Evolutionary conservation across 2,797 vertebrate genomes (phyloP).

Genomic region (Xiphorhynchus erythropygius): DNA sequence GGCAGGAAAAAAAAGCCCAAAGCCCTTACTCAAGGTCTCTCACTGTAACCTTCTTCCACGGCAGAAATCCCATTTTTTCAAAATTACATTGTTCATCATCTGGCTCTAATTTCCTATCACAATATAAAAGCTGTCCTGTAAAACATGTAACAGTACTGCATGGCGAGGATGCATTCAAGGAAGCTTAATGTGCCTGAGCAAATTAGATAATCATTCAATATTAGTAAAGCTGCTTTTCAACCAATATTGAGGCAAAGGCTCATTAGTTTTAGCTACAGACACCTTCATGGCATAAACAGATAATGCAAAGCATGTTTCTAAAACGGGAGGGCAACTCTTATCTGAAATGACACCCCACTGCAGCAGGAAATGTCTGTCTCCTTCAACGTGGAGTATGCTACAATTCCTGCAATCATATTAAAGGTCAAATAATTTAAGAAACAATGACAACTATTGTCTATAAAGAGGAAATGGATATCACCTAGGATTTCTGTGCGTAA

Average conservation of each 20-base stretch:
- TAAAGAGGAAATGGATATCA: neutral
- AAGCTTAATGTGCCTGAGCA: neutral
- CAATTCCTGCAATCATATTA: neutral
- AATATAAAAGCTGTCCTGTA: neutral
- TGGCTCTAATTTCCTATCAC: neutral
- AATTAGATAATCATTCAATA: neutral
- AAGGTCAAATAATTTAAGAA: neutral
- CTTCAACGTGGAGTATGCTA: fast-evolving
- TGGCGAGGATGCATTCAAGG: neutral
- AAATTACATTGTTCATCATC: neutral
- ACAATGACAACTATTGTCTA: neutral
- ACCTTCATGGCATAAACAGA: neutral
- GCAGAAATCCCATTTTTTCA: neutral
- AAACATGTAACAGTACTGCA: neutral
- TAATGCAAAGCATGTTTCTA: neutral
- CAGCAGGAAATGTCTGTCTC: neutral
- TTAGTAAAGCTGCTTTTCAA: neutral
- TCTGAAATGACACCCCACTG: neutral
- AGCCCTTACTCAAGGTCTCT: neutral
- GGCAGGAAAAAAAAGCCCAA: neutral
- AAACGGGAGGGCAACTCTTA: neutral
- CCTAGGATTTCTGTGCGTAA: neutral
- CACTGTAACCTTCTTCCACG: neutral
- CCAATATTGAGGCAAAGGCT: neutral
- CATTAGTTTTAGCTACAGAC: neutral